Conservation (phyloP, 2,888 invertebrate genomes). For the Oxystoma pomonae region DNA sequence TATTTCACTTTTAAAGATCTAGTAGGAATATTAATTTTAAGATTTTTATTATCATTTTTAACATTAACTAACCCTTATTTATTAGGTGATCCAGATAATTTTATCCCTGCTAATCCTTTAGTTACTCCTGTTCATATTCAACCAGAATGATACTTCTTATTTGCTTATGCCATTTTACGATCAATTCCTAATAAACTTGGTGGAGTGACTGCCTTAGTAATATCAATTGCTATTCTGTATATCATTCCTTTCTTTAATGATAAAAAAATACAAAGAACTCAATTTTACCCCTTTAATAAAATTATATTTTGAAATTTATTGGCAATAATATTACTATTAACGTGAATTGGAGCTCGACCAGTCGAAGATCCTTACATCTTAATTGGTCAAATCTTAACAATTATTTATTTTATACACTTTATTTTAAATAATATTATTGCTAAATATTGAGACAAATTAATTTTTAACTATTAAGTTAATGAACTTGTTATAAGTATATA, state of each 20-base stretch:
- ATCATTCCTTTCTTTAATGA: slow-evolving; percentile 56
- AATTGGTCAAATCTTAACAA: slow-evolving; percentile 58
- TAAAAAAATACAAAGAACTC: slow-evolving; percentile 54
- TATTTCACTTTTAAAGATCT: slow-evolving; percentile 64
- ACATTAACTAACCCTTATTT: slow-evolving; percentile 55
- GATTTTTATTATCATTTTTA: slow-evolving; percentile 52
- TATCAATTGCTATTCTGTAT: slow-evolving; percentile 65
- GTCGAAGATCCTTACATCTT: slow-evolving; percentile 64
- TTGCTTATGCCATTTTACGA: slow-evolving; percentile 76
- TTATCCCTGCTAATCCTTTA: slow-evolving; percentile 64
- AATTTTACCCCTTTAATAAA: slow-evolving; percentile 61
- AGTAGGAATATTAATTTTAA: slow-evolving; percentile 56
- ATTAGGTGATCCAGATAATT: slow-evolving; percentile 70
- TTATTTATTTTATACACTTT: slow-evolving; percentile 57
- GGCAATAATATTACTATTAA: slow-evolving; percentile 57
- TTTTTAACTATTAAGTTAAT: slow-evolving; percentile 52
- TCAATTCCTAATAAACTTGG: slow-evolving; percentile 78
- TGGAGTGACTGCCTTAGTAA: slow-evolving; percentile 62
- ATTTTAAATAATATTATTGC: slow-evolving; percentile 51
- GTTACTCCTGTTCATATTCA: slow-evolving; percentile 72
- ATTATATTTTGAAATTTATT: slow-evolving; percentile 57
- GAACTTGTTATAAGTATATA: slow-evolving; percentile 64
- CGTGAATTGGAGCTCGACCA: slow-evolving; percentile 67
- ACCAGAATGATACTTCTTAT: slow-evolving; percentile 83
- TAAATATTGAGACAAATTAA: slow-evolving; percentile 55